A percentile compares a stretch with the other conserved stretches of the same genome.
These are phyloP conservation scores for Ageneiosus marmoratus DNA, from an alignment of 2,113 vertebrate species.

Conservation along the genomic window DNA sequence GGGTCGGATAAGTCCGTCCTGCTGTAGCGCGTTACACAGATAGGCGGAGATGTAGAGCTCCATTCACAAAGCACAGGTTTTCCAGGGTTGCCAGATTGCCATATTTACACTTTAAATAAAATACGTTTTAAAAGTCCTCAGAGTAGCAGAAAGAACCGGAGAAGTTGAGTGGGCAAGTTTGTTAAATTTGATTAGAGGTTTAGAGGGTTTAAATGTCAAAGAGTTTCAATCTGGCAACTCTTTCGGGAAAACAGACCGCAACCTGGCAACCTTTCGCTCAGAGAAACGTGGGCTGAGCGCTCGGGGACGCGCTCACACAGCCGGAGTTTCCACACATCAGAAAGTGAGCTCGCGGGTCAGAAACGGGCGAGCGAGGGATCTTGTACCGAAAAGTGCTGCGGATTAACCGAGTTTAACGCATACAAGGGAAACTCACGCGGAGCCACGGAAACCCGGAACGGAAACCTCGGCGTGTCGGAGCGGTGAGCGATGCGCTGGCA, in stretches of 20 bases:
- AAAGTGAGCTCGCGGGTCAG: constrained; percentile 20
- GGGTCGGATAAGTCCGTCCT: background rate
- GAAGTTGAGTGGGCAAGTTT: background rate
- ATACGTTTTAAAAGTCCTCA: background rate
- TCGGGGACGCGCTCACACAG: background rate
- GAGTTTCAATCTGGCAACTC: constrained; percentile 1
- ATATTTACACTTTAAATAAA: background rate
- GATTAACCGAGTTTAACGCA: constrained; percentile 51
- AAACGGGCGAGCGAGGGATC: background rate
- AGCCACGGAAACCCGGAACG: constrained; percentile 57
- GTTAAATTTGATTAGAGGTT: background rate
- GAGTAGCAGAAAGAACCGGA: background rate
- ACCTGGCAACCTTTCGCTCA: background rate
- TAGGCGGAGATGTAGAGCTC: constrained; percentile 70
- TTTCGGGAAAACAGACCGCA: too few relatives aligned
- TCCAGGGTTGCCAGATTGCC: constrained; percentile 10
- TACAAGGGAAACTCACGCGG: constrained; percentile 41
- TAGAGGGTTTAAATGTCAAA: too few relatives aligned
- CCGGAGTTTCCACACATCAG: constrained; percentile 1
- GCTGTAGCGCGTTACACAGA: constrained; percentile 54
- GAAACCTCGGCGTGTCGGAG: constrained; percentile 60
- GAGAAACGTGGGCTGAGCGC: constrained; percentile 27
- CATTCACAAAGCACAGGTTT: background rate
- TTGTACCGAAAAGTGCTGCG: background rate
- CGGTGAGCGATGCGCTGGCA: constrained; percentile 84